Percentiles rank a stretch among this genome's conserved stretches.
Evolutionary conservation across 2,888 invertebrate genomes (phyloP).

Genomic region (Caenorhabditis sp.): DNA sequence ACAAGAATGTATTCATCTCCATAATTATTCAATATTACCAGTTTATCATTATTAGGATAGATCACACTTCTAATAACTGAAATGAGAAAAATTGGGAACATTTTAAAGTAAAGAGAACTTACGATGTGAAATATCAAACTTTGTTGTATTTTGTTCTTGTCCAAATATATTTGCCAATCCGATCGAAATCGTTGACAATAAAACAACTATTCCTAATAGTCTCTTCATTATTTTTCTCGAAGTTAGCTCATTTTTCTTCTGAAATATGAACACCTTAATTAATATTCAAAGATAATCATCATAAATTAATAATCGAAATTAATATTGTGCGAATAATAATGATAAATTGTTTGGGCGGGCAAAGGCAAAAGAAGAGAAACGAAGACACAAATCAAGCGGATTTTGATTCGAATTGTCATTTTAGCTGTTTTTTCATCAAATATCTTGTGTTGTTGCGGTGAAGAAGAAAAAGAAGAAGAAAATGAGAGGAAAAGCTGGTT

Average conservation of each 20-base stretch:
- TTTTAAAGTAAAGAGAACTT: no score
- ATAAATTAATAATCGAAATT: background rate
- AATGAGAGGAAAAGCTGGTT: conserved; percentile 1
- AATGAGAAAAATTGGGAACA: conserved; percentile 2
- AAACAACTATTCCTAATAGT: background rate
- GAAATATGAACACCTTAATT: conserved; percentile 9
- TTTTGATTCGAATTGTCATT: conserved; percentile 30
- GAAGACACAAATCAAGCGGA: conserved; percentile 35
- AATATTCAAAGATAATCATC: no score
- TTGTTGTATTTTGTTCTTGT: conserved; percentile 21
- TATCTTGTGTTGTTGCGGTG: conserved; percentile 4
- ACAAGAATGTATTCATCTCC: conserved; percentile 7
- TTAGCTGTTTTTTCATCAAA: conserved; percentile 1
- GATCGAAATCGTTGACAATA: background rate
- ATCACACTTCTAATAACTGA: conserved; percentile 22
- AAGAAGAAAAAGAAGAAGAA: conserved; percentile 8
- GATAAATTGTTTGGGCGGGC: background rate
- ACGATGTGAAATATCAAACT: conserved; percentile 29
- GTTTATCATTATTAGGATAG: conserved; percentile 18
- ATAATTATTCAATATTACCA: conserved; percentile 30
- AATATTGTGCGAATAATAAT: background rate
- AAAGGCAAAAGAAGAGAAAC: background rate
- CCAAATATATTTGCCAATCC: conserved; percentile 5
- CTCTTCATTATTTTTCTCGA: background rate
- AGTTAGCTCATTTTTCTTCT: conserved; percentile 11